A percentile compares a stretch with the other conserved stretches of the same genome.
phyloP scores from a whole-genome alignment of 2,797 vertebrate genomes.

The Enteromius radiatus region DNA sequence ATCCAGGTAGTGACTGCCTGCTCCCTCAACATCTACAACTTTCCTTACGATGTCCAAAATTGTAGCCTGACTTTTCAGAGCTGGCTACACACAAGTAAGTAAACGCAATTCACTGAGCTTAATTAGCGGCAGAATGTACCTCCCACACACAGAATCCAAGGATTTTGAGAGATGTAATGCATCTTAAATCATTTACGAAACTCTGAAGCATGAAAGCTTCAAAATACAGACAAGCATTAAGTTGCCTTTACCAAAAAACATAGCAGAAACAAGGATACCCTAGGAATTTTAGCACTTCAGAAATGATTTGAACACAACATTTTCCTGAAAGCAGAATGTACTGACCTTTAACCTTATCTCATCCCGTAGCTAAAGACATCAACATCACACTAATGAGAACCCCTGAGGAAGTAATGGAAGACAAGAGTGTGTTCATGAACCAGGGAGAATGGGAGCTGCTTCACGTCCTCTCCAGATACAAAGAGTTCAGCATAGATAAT shows the following conservation, averaged over 20 bases:
- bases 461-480: conserved; percentile 85
- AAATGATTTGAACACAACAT: conserved; percentile 5
- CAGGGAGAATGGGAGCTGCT: conserved; percentile 98
- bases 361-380: conserved; percentile 88
- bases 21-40: conserved; percentile 97
- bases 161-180: conserved; percentile 19
- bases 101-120: not conserved
- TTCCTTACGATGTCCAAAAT: conserved; percentile 97
- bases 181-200: conserved; percentile 30
- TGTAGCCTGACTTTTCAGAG: conserved; percentile 98
- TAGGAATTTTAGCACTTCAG: not conserved
- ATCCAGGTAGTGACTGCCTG: conserved; percentile 96
- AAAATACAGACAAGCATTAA: not conserved
- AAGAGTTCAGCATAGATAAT: conserved; percentile 87
- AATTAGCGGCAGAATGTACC: not conserved
- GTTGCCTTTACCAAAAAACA: not conserved
- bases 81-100: conserved; percentile 95
- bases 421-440: conserved; percentile 93
- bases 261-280: not conserved
- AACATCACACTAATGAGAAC: conserved; percentile 93
- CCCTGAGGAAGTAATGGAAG: conserved; percentile 86
- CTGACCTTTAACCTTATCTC: conserved; percentile 59
- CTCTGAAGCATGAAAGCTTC: conserved; percentile 6
- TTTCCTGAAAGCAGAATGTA: conserved; percentile 23
- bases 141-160: conserved; percentile 5